These are phyloP conservation scores for Timema cristinae DNA, from an alignment of 2,888 invertebrate genomes.

Conservation along the genomic window DNA sequence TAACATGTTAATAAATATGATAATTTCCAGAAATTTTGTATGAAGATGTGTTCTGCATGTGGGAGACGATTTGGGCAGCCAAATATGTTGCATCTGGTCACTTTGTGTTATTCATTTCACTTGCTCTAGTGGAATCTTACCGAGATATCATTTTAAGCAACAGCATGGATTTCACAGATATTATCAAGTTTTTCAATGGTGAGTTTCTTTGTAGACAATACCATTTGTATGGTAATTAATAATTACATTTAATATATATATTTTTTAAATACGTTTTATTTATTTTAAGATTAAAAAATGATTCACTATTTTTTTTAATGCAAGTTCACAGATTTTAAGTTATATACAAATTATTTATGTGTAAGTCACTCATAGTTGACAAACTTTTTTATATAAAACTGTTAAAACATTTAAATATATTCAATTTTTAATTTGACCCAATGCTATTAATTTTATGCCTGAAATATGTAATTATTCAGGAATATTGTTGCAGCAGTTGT, in stretches of 20 bases:
- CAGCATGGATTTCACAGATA: constrained; percentile 96
- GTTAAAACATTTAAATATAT: neutral
- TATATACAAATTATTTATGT: no score
- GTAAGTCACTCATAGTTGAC: no score
- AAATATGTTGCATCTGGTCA: constrained; percentile 78
- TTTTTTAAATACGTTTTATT: no score
- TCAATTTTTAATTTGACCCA: no score
- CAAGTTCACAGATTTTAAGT: no score
- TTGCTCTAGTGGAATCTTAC: constrained; percentile 88
- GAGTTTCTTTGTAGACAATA: constrained; percentile 37
- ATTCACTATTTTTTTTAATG: no score
- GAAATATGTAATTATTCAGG: neutral
- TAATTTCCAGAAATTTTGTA: constrained; percentile 76
- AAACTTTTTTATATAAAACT: neutral
- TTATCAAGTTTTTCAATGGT: constrained; percentile 98
- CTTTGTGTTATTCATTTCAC: constrained; percentile 88
- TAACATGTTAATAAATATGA: no score
- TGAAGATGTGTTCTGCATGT: constrained; percentile 86
- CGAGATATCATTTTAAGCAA: constrained; percentile 92
- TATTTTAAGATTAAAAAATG: no score
- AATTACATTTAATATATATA: constrained; percentile 1
- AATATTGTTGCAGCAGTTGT: neutral
- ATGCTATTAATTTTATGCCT: neutral
- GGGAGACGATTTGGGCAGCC: constrained; percentile 97
- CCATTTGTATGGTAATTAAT: constrained; percentile 21